Percentiles rank a stretch among this genome's conserved stretches.
Evolutionary conservation across 2,888 invertebrate genomes (phyloP).

Genomic region (Sturmia bella): DNA sequence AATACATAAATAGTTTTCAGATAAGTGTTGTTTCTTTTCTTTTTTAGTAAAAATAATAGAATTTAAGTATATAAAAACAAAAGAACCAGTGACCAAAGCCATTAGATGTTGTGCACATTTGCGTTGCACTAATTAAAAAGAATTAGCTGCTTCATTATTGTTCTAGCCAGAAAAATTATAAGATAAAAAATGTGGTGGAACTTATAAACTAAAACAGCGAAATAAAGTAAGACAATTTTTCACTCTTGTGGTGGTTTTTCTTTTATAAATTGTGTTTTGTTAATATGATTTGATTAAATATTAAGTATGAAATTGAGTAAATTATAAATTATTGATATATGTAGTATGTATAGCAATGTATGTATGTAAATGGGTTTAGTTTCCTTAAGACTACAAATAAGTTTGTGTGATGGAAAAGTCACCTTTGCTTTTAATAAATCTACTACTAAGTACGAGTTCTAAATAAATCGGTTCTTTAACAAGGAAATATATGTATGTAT

Average conservation of each 20-base stretch:
- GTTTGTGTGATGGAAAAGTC: no score
- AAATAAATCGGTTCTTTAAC: no score
- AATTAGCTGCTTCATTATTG: constrained; percentile 5
- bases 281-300: constrained; percentile 33
- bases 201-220: constrained; percentile 45
- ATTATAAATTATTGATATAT: not conserved
- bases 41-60: constrained; percentile 31
- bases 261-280: constrained; percentile 42
- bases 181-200: constrained; percentile 8
- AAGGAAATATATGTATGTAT: not conserved
- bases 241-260: not conserved
- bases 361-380: not conserved
- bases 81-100: constrained; percentile 26
- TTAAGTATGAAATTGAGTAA: constrained; percentile 9
- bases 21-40: constrained; percentile 50
- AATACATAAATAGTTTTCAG: constrained; percentile 28
- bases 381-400: no score
- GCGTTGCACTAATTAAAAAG: constrained; percentile 50
- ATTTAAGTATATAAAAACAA: constrained; percentile 1
- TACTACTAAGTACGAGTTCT: no score
- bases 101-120: constrained; percentile 16
- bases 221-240: constrained; percentile 8
- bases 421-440: no score
- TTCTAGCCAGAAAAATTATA: constrained; percentile 13
- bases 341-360: no score